Base-by-base conservation (phyloP, 2,113 vertebrate species). In the Gulo gulo region DNA sequence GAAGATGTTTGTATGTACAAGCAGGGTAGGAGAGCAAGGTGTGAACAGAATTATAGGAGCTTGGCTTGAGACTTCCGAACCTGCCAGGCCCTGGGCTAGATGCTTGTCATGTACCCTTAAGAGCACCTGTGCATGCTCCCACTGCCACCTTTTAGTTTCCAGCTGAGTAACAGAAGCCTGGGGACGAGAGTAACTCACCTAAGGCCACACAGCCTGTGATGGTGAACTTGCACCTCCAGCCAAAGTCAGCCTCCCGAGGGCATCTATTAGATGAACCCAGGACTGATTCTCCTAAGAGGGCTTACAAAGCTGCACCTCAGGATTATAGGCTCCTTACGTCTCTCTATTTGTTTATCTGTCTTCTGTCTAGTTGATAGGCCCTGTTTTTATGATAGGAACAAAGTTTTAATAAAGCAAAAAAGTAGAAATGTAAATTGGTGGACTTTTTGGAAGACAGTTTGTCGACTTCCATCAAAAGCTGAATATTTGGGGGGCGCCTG, bases 61-160 rank as follows among this genome's bases (percentile, higher is more conserved):
- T 0, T 0, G 24, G 24, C 63, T 34, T 21, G n/a, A 13, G 86
- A 39, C n/a, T 52, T 52, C 9, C 23, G 0, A 4, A 61, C 0
- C 12, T 9, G 31, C 63, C 42, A 0, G 92, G 14, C 31, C 7
- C 26, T 34, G 78, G 73, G 67, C 52, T 13, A 9, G 29, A 2
- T 0, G 16, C 39, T 65, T 1, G 29, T 13, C 15, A 1, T 0
- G n/a, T 6, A 8, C 14, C 29, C 42, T 34, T 1, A 11, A 4
- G 90, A 36, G 57, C 39, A 16, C n/a, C 18, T 3, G 29, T 61
- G 83, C 42, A 2, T 2, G 21, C 42, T 26, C 13, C 92, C 81
- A 3, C 24, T 2, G 39, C 47, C 63, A 24, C 14, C 81, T 74
- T 69, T 36, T 34, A 29, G 39, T 73, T 63, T 31, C 5, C 2